phyloP scores from a whole-genome alignment of 2,797 vertebrate genomes.

The Toxotes lorentzi region DNA sequence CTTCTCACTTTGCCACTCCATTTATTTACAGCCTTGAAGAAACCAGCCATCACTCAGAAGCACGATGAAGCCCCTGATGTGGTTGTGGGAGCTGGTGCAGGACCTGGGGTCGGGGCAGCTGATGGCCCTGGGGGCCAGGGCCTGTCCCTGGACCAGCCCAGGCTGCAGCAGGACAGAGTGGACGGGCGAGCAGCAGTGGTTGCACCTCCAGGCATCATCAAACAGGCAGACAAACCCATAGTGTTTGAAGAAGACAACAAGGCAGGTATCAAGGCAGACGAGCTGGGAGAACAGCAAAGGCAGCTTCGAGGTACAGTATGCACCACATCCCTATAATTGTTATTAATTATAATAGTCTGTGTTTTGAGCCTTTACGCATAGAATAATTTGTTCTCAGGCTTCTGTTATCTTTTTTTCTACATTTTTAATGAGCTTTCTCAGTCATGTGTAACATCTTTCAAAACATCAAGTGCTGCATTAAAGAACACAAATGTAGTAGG shows the following conservation, averaged over 20 bases:
- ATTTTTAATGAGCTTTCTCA: constrained; percentile 10
- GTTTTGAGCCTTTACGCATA: constrained; percentile 7
- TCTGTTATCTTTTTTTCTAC: constrained; percentile 3
- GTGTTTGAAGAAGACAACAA: constrained; percentile 86
- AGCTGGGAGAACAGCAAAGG: constrained; percentile 84
- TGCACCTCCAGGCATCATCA: constrained; percentile 48
- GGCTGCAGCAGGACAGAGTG: constrained; percentile 76
- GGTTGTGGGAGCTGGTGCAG: constrained; percentile 68
- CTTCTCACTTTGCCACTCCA: neutral
- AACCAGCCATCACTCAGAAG: constrained; percentile 85
- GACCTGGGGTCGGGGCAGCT: constrained; percentile 66
- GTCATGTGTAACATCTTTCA: constrained; percentile 18
- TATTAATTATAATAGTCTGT: neutral
- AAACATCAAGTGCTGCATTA: neutral
- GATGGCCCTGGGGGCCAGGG: constrained; percentile 70
- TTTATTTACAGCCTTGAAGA: constrained; percentile 81
- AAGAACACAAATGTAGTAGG: neutral
- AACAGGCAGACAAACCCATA: constrained; percentile 78
- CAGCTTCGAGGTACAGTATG: constrained; percentile 77
- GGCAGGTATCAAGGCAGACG: constrained; percentile 81
- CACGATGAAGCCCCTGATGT: constrained; percentile 63
- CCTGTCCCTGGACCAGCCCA: constrained; percentile 78
- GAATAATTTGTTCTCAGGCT: constrained; percentile 3
- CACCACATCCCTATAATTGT: neutral
- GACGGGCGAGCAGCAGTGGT: constrained; percentile 55